Evolutionary conservation across 1,140 invertebrate species (phyloP).

Genomic region (Cyclargus thomasi): DNA sequence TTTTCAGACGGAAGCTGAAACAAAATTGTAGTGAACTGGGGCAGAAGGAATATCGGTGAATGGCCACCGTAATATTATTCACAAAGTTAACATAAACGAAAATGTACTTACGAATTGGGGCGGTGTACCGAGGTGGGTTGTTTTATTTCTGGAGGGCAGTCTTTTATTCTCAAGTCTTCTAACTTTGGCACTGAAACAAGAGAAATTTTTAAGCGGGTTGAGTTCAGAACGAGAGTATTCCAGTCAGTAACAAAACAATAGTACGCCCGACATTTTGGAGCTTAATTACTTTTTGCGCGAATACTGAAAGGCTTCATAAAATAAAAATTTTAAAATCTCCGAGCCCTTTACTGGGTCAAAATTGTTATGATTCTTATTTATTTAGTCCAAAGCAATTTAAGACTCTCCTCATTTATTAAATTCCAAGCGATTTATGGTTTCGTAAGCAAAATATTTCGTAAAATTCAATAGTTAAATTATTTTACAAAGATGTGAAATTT

Average conservation of each 20-base stretch:
- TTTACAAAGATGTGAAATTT: background rate
- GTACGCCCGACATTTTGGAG: background rate
- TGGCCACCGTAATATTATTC: slow-evolving; percentile 7
- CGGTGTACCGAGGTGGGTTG: slow-evolving; percentile 78
- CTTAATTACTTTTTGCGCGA: background rate
- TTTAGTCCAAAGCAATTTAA: background rate
- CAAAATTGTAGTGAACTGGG: slow-evolving; percentile 22
- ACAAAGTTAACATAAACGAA: slow-evolving; percentile 21
- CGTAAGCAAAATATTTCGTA: background rate
- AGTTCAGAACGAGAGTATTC: slow-evolving; percentile 12
- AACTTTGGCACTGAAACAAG: slow-evolving; percentile 74
- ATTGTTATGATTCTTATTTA: background rate
- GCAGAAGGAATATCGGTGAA: slow-evolving; percentile 15
- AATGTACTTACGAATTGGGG: slow-evolving; percentile 74
- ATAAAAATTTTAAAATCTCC: background rate
- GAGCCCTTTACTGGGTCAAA: background rate
- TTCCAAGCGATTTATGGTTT: no score
- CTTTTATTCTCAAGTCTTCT: slow-evolving; percentile 75
- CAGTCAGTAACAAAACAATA: background rate
- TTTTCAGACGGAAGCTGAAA: slow-evolving; percentile 8
- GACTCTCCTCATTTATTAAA: no score
- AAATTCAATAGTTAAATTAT: background rate
- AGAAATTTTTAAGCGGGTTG: slow-evolving; percentile 22
- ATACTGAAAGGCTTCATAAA: background rate
- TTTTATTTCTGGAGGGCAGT: slow-evolving; percentile 76